Percentiles rank a stretch among this genome's conserved stretches.
These are phyloP conservation scores for Biston betularia DNA, from an alignment of 2,888 invertebrate genomes.

Conservation along the genomic window DNA sequence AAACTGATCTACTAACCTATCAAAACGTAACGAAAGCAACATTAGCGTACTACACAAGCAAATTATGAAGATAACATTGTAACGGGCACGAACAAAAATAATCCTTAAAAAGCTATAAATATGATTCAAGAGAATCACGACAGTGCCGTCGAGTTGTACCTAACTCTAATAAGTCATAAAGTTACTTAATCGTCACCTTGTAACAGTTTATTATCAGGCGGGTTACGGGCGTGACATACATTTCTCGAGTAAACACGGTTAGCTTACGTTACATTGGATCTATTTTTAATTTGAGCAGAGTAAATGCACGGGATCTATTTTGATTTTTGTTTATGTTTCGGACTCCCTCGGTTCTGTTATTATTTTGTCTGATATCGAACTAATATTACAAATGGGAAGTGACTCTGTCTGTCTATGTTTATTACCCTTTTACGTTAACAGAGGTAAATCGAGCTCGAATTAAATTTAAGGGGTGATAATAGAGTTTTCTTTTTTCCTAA, in stretches of 20 bases:
- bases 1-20: conserved; percentile 19
- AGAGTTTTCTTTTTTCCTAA: too few species aligned
- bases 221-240: conserved; percentile 80
- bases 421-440: too few species aligned
- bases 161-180: conserved; percentile 56
- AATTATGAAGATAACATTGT: conserved; percentile 17
- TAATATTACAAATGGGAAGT: too few species aligned
- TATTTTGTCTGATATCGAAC: conserved; percentile 5
- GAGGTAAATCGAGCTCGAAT: too few species aligned
- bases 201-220: conserved; percentile 80
- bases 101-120: conserved; percentile 45
- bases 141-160: conserved; percentile 48
- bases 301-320: conserved; percentile 30
- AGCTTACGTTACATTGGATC: conserved; percentile 49
- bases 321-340: conserved; percentile 28
- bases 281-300: conserved; percentile 45
- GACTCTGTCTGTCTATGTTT: too few species aligned
- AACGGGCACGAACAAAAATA: conserved; percentile 40
- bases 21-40: conserved; percentile 20
- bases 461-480: too few species aligned
- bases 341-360: conserved; percentile 9
- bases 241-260: conserved; percentile 71
- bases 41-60: conserved; percentile 17
- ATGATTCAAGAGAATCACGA: conserved; percentile 48
- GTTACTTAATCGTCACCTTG: conserved; percentile 82